These are phyloP conservation scores for Myxocyprinus asiaticus DNA, from an alignment of 2,113 vertebrate species.

Conservation along the genomic window DNA sequence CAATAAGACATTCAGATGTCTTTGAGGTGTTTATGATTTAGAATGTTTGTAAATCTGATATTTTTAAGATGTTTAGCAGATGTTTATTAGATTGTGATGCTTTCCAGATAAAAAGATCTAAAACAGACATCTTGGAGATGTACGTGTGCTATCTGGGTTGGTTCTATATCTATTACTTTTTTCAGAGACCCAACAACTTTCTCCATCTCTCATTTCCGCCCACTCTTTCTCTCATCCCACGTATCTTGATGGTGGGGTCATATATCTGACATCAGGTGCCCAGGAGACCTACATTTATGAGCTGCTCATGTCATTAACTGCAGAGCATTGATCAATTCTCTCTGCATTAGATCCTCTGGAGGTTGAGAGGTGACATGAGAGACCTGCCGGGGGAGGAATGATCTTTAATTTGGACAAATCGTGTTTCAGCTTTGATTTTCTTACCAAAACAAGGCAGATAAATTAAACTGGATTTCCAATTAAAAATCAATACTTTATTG, in stretches of 20 bases:
- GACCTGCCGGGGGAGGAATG: background rate
- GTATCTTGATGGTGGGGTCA: background rate
- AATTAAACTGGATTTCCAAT: slow-evolving; percentile 10
- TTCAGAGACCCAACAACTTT: no score
- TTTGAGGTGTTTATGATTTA: no score
- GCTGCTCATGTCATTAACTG: slow-evolving; percentile 17
- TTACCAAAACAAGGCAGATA: background rate
- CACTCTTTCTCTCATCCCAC: background rate
- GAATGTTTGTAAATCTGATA: no score
- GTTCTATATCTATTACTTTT: no score
- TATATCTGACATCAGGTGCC: slow-evolving; percentile 25
- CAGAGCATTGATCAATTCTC: slow-evolving; percentile 21
- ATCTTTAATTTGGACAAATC: slow-evolving; percentile 27
- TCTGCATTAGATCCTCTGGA: slow-evolving; percentile 21
- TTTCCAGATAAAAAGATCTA: no score
- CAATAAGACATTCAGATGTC: no score
- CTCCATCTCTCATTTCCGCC: background rate
- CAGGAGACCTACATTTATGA: slow-evolving; percentile 26
- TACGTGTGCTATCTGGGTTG: no score
- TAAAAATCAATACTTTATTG: background rate
- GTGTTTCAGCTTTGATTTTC: background rate
- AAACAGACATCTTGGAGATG: no score
- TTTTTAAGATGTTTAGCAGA: no score
- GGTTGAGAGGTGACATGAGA: slow-evolving; percentile 18
- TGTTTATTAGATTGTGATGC: no score